Conservation (phyloP, 2,797 vertebrate genomes). For the Xenentodon cancila region DNA sequence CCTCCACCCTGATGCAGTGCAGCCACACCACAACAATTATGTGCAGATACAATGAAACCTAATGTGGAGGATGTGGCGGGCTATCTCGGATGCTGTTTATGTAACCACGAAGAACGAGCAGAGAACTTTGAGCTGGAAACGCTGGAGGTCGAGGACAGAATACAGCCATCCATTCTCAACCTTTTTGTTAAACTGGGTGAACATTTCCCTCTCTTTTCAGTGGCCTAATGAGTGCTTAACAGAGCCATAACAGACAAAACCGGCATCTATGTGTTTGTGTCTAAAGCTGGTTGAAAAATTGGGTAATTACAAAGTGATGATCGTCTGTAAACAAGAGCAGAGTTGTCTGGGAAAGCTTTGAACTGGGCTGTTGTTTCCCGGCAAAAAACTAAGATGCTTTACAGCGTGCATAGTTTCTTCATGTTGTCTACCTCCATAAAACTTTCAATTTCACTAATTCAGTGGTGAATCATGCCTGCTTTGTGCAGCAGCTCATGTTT, state of each 20-base stretch:
- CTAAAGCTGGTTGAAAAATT: conserved; percentile 34
- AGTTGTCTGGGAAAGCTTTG: conserved; percentile 24
- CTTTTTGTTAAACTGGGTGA: conserved; percentile 36
- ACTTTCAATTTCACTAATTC: not conserved
- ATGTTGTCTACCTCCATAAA: conserved; percentile 23
- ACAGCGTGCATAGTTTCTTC: conserved; percentile 19
- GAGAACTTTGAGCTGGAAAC: conserved; percentile 29
- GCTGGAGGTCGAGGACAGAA: conserved; percentile 33
- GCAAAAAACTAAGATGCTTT: conserved; percentile 17
- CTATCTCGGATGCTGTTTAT: conserved; percentile 62
- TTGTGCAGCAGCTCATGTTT: conserved; percentile 14
- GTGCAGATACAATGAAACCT: conserved; percentile 63
- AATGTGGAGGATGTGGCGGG: conserved; percentile 64
- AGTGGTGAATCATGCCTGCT: not conserved
- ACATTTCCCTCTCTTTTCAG: conserved; percentile 42
- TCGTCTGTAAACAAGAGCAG: conserved; percentile 45
- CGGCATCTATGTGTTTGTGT: not conserved
- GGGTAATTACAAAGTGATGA: conserved; percentile 35
- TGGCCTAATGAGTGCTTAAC: conserved; percentile 53
- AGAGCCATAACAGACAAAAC: conserved; percentile 30
- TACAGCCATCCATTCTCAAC: conserved; percentile 47
- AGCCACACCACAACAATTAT: conserved; percentile 59
- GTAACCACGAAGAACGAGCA: conserved; percentile 46
- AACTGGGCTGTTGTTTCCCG: conserved; percentile 8
- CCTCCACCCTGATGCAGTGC: conserved; percentile 38